Base-by-base conservation (phyloP, 1,140 invertebrate genomes). In the Euura saliciscinereae region DNA sequence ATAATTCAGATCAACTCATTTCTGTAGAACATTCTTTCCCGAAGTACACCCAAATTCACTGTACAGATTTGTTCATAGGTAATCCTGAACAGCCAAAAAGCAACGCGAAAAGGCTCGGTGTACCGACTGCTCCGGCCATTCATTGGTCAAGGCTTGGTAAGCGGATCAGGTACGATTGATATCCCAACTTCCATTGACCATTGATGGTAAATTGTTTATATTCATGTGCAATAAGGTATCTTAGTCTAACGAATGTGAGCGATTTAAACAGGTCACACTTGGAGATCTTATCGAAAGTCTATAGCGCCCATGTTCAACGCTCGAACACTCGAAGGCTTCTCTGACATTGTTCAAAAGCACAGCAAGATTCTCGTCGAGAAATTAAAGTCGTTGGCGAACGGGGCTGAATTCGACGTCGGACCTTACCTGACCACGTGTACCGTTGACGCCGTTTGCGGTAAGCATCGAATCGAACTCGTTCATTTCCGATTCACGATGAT, bases 81-180 rank as follows among this genome's bases (percentile, higher is more conserved):
- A 46, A 77, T 87, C 43, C 71, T 87, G 2, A 74, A 76, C 4
- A 84, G 76, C 70, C 70, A 75, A 43, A 85, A 86, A 70, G 83
- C 80, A 0, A 80, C 76, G 43, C 67, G 77, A 7, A 87, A 88
- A 76, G 85, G 82, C 4, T 78, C 82, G 7, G 78, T 85, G 65
- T 88, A 88, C 70, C 80, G 82, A 70, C 83, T 85, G 66, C 83
- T 88, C 78, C 79, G 81, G 45, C 77, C 86, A 51, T 71, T 84
- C 3, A 64, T 86, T 2, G 86, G 86, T 2, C 74, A 76, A 11
- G 86, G 86, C 6, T 82, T 87, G 8, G 75, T 88, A 0, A 86
- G 80, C 75, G 85, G 85, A 68, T 87, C 85, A 78, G 86, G 86
- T 84, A 80, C 3, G 10, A 59, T 74, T 59, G 67, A n/a, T 51